A percentile compares a stretch with the other conserved stretches of the same genome.
phyloP scores from a whole-genome alignment of 1,140 invertebrate genomes.

The Trichonephila clavata region DNA sequence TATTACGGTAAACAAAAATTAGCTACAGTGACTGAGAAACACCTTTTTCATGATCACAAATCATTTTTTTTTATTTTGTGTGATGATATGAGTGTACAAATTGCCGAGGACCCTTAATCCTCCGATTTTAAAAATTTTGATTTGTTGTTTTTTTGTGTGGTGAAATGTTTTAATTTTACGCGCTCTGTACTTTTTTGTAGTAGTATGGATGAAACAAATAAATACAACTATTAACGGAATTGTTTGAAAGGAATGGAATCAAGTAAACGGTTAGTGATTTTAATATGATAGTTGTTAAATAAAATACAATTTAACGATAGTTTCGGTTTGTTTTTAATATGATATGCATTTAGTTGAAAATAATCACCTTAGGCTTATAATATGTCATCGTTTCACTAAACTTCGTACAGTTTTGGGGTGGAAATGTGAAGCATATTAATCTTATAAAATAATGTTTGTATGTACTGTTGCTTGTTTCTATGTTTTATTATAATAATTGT shows the following conservation, averaged over 20 bases:
- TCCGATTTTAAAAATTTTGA: slow-evolving; percentile 40
- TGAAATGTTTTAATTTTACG: slow-evolving; percentile 74
- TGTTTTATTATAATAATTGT: neutral
- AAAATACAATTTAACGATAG: neutral
- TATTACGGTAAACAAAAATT: slow-evolving; percentile 76
- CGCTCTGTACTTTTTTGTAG: slow-evolving; percentile 46
- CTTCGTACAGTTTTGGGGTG: neutral
- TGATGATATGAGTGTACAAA: neutral
- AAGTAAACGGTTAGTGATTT: slow-evolving; percentile 22
- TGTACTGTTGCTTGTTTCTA: neutral
- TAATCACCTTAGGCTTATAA: slow-evolving; percentile 20
- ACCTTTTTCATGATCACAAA: neutral
- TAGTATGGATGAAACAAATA: slow-evolving; percentile 13
- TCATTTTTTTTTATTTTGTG: neutral
- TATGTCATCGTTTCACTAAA: neutral
- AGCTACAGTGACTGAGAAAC: neutral
- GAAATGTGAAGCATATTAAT: neutral
- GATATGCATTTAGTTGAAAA: slow-evolving; percentile 19
- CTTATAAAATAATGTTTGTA: no score
- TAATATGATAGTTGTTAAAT: neutral
- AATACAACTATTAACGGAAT: neutral
- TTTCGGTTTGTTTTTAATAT: slow-evolving; percentile 47
- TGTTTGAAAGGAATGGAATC: neutral
- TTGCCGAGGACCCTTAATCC: neutral
- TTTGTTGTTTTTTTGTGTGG: slow-evolving; percentile 65